phyloP scores from a whole-genome alignment of 2,113 vertebrate species.

The Alces alces region DNA sequence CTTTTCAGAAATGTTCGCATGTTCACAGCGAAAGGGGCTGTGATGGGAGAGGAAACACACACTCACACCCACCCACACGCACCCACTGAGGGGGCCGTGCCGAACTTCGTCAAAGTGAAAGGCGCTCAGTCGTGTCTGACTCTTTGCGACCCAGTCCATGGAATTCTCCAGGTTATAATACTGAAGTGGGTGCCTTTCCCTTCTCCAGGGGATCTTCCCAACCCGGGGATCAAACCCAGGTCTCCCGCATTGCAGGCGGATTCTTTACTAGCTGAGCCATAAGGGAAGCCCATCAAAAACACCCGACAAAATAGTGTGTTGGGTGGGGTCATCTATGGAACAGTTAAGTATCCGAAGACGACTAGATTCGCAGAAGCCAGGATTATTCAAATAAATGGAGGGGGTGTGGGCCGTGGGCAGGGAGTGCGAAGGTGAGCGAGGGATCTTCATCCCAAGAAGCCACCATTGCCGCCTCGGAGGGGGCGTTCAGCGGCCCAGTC shows the following conservation, averaged over 20 bases:
- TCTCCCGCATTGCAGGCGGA: background rate
- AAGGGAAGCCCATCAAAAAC: background rate
- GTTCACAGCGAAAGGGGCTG: background rate
- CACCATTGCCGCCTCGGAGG: background rate
- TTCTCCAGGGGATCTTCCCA: background rate
- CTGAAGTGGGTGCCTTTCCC: background rate
- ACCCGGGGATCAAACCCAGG: background rate
- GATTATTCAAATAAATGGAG: background rate
- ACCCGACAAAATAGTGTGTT: background rate
- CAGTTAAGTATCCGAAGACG: background rate
- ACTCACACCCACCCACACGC: too few relatives aligned
- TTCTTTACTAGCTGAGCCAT: background rate
- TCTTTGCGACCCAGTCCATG: background rate
- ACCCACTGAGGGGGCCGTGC: accelerated
- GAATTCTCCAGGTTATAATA: background rate
- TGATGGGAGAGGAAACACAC: too few relatives aligned
- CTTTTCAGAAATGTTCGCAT: background rate
- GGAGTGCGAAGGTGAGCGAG: background rate
- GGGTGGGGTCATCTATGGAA: background rate
- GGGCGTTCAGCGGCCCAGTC: background rate
- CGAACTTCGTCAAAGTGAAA: background rate
- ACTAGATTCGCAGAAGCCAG: background rate
- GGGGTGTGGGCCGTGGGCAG: too few relatives aligned
- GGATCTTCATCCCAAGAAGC: background rate
- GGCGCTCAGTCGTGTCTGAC: background rate